phyloP scores from a whole-genome alignment of 2,888 invertebrate genomes.

The Morpho deidamia region DNA sequence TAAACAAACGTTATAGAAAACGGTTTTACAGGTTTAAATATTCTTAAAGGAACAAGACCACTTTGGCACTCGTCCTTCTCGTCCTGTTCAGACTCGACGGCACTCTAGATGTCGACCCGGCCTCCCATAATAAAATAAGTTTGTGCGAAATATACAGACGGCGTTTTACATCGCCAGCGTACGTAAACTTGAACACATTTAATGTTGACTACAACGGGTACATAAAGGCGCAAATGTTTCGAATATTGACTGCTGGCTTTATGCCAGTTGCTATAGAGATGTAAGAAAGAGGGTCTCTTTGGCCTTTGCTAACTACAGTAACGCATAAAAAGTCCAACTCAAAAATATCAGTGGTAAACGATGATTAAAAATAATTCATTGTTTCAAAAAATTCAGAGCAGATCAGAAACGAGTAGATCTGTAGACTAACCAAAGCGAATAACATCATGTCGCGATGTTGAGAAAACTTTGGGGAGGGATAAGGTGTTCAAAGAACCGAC shows the following conservation, averaged over 20 bases:
- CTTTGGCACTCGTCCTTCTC: conserved; percentile 22
- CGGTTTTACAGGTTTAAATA: conserved; percentile 16
- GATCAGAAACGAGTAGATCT: too few relatives aligned
- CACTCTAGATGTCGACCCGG: conserved; percentile 19
- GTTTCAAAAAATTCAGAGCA: too few relatives aligned
- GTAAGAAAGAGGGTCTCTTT: conserved; percentile 5
- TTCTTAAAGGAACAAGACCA: conserved; percentile 24
- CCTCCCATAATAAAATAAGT: conserved; percentile 32
- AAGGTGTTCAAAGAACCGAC: too few relatives aligned
- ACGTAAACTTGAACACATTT: conserved; percentile 47
- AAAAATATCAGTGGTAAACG: too few relatives aligned
- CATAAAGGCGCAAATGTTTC: conserved; percentile 34
- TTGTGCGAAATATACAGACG: conserved; percentile 38
- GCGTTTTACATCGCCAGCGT: conserved; percentile 38
- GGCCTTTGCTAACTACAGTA: not conserved
- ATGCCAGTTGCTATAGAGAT: conserved; percentile 24
- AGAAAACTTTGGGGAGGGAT: too few relatives aligned
- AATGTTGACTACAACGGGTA: conserved; percentile 46
- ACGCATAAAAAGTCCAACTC: too few relatives aligned
- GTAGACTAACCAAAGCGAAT: too few relatives aligned
- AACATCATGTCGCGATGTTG: too few relatives aligned
- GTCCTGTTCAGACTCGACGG: conserved; percentile 18
- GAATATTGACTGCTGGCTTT: conserved; percentile 30
- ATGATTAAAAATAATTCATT: too few relatives aligned
- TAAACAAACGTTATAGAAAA: conserved; percentile 11